Base-by-base conservation (phyloP, 2,113 vertebrate species). In the Anthoscopus minutus region DNA sequence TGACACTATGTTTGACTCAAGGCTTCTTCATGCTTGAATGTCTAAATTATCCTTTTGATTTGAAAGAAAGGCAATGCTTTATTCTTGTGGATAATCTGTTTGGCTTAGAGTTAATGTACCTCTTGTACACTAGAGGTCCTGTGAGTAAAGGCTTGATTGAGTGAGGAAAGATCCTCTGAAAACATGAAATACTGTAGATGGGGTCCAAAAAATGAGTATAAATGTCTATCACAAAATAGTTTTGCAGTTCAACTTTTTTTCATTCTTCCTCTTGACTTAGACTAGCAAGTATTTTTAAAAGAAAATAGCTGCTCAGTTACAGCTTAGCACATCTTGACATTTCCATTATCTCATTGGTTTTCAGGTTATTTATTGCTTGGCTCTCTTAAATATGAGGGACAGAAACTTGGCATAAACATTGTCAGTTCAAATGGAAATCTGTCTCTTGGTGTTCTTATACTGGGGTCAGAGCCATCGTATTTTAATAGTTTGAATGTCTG, bases 271-370 rank as follows among this genome's bases (percentile, higher is more conserved):
- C n/a, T 90, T 92, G 79, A 71, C 57, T 95, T 76, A 90, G 71
- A 67, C 20, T 67, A 90, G 69, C 45, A 86, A 90, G 31, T 77
- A 83, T 95, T 92, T 95, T 71, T 44, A 81, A 92, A 95, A 86
- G 73, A 93, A 96, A 96, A 86, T 67, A 86, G 53, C 82, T 96
- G 82, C 45, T 86, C 86, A 71, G 80, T 88, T 94, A 74, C 61
- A 94, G 64, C 69, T 96, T 96, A 96, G 92, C 82, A 94, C 64
- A 60, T 94, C 93, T 90, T 96, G 94, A 93, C 94, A 95, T 92
- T 97, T 96, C 94, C 93, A 96, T 97, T 96, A 96, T 97, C 95
- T 96, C 94, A 92, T 45, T 93, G 93, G 85, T 81, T 94, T 95
- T 88, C 77, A 61, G 47, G 57, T 96, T 96, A 95, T 97, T 96